Base-by-base conservation (phyloP, 2,113 vertebrate species). In the Ictalurus furcatus region DNA sequence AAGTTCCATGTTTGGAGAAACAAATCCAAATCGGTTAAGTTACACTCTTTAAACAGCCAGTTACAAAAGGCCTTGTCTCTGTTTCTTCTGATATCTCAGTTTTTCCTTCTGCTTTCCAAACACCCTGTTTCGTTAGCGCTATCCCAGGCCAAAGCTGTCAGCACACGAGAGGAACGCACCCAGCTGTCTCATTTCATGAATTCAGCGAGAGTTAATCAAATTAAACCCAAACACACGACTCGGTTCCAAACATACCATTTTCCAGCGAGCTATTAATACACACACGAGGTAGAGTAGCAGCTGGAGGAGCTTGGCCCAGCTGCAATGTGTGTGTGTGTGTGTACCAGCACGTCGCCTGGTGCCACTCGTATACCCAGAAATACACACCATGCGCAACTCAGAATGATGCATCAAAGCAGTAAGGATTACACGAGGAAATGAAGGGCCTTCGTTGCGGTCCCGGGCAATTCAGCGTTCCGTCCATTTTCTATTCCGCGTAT, bases 191-290 rank as follows among this genome's bases (percentile, higher is more conserved):
- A 80, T 54, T 78, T 71, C 88, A 44, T 87, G 40, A 85, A 78
- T 9, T 30, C 40, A 52, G 23, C 6, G 48, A 69, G 37, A 84
- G 84, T 17, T 83, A 84, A 89, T 90, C 88, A 84, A 89, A 92
- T 89, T 37, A 74, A 90, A 78, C 6, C 40, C 83, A 44, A 81
- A 63, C 54, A 21, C 61, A 76, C 30, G 37, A 84, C 79, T 85
- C n/a, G 28, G 61, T 23, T 86, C 85, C 81, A 85, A 58, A 54
- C 78, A 34, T 52, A 30, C 65, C 80, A 74, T 84, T 89, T 34
- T 87, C 52, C n/a, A 58, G 56, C 28, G 11, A 37, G 69, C 74
- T 90, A 91, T 90, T 90, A 89, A 91, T 89, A 90, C n/a, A 74
- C 56, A n/a, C 52, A 52, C 23, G n/a, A 25, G 56, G 61, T 85